Conservation (phyloP, 2,888 invertebrate species). For the Cyaniris semiargus region DNA sequence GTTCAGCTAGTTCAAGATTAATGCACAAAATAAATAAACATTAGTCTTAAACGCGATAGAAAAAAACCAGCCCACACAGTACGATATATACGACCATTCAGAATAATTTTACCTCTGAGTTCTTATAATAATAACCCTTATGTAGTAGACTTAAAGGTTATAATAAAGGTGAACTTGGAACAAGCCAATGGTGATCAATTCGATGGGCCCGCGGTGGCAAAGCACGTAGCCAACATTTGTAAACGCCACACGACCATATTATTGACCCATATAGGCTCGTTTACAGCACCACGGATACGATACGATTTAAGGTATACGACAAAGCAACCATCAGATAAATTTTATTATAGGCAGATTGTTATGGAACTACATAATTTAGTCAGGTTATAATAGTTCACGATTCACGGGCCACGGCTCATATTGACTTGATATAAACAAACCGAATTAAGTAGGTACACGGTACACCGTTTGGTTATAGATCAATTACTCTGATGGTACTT, state of each 20-base stretch:
- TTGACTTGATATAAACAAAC: too few species aligned
- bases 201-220: slow-evolving; percentile 56
- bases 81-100: slow-evolving; percentile 22
- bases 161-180: not conserved
- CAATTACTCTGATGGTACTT: too few species aligned
- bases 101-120: not conserved
- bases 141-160: not conserved
- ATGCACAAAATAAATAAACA: slow-evolving; percentile 30
- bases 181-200: slow-evolving; percentile 38
- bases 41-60: slow-evolving; percentile 25
- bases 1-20: slow-evolving; percentile 32
- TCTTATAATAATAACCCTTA: not conserved
- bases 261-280: slow-evolving; percentile 37
- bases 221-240: slow-evolving; percentile 69
- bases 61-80: slow-evolving; percentile 37
- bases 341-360: not conserved
- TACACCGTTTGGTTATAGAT: too few species aligned
- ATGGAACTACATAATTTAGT: too few species aligned
- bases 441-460: too few species aligned
- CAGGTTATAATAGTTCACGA: too few species aligned
- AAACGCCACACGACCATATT: slow-evolving; percentile 67
- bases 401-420: too few species aligned
- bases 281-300: not conserved
- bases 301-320: not conserved
- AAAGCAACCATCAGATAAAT: not conserved